phyloP scores from a whole-genome alignment of 2,888 invertebrate genomes.

The Mesochorus sp. region DNA sequence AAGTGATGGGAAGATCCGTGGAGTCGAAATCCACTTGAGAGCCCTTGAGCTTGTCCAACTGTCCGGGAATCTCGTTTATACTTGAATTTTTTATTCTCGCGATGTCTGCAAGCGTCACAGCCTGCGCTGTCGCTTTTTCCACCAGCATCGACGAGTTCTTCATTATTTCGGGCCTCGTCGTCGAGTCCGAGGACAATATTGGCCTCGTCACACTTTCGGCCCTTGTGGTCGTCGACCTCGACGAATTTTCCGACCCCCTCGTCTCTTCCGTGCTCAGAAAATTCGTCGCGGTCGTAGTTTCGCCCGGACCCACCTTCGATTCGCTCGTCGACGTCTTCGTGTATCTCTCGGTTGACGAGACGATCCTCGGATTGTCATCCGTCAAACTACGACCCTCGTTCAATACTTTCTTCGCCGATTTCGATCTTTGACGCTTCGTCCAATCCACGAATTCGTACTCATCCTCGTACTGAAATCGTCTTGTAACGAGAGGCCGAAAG shows the following conservation, averaged over 20 bases:
- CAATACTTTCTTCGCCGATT: constrained; percentile 43
- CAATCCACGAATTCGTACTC: constrained; percentile 69
- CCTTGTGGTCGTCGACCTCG: too few relatives aligned
- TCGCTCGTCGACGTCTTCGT: too few relatives aligned
- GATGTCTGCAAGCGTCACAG: constrained; percentile 67
- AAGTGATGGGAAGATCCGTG: constrained; percentile 25
- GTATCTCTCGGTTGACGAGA: too few relatives aligned
- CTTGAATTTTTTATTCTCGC: constrained; percentile 76
- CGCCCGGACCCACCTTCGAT: constrained; percentile 36
- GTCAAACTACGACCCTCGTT: constrained; percentile 67
- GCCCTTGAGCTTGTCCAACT: constrained; percentile 67
- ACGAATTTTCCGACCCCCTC: too few relatives aligned
- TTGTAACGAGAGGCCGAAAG: constrained; percentile 44
- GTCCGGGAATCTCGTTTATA: constrained; percentile 76
- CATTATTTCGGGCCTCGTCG: constrained; percentile 33
- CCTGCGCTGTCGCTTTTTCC: constrained; percentile 56
- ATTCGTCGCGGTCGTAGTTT: constrained; percentile 40
- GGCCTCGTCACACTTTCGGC: too few relatives aligned
- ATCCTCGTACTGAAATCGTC: constrained; percentile 69
- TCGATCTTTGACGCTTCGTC: constrained; percentile 25
- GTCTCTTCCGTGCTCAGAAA: too few relatives aligned
- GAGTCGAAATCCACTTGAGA: constrained; percentile 47
- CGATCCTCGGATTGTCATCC: too few relatives aligned
- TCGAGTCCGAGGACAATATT: constrained; percentile 38
- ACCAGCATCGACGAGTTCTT: constrained; percentile 39